Base-by-base conservation (phyloP, 2,888 invertebrate genomes). In the Nephrocerus scutellatus region DNA sequence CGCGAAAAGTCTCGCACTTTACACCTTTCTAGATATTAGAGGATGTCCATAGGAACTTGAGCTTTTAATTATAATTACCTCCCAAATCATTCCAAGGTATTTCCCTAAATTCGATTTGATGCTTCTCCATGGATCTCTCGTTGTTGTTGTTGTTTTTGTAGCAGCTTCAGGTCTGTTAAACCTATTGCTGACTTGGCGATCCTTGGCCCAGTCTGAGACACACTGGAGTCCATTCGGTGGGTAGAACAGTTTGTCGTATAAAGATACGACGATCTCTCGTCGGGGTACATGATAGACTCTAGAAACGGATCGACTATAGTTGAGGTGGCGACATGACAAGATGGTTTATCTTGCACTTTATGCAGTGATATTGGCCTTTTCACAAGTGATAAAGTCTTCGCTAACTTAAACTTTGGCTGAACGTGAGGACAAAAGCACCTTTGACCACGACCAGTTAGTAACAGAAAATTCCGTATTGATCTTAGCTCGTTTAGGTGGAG, bases 81-180 rank as follows among this genome's bases (percentile, higher is more conserved):
- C n/a, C n/a, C n/a, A n/a, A n/a, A n/a, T n/a, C n/a, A n/a, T n/a
- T n/a, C n/a, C n/a, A n/a, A n/a, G n/a, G n/a, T n/a, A n/a, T n/a
- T n/a, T n/a, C n/a, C n/a, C n/a, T 82, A 43, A 86, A 82, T 54
- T 82, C 77, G 1, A 59, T 68, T 63, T 83, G 82, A 60, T 85
- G 81, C 41, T 76, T 74, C 30, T 76, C 73, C 2, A 87, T 72
- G 55, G 82, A 80, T 49, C 73, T 71, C n/a, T n/a, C n/a, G n/a
- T n/a, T n/a, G n/a, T n/a, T n/a, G n/a, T n/a, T n/a, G n/a, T n/a
- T n/a, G n/a, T n/a, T n/a, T n/a, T n/a, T n/a, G n/a, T n/a, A n/a
- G n/a, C n/a, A n/a, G n/a, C n/a, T n/a, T n/a, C n/a, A n/a, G n/a
- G n/a, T n/a, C n/a, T n/a, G n/a, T n/a, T n/a, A n/a, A n/a, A n/a